Base-by-base conservation (phyloP, 2,888 invertebrate genomes). In the Hipparchia semele region DNA sequence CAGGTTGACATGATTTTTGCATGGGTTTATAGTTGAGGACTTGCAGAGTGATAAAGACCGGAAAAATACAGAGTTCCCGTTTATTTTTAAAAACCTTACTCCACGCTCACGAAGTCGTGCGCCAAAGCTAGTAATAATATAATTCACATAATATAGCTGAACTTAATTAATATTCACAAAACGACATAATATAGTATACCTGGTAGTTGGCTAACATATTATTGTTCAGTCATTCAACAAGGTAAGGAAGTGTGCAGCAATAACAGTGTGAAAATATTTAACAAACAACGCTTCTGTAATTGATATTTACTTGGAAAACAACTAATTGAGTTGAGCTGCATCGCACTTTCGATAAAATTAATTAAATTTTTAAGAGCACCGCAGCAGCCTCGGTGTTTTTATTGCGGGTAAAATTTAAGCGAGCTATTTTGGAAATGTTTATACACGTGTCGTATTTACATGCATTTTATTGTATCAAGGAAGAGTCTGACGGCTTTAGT, bases 311-410 rank as follows among this genome's bases (percentile, higher is more conserved):
- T 85, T 85, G 74, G 69, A 86, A 86, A 87, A 76, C 82, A 86
- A 85, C 85, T 86, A 89, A 90, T 88, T 89, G 87, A 86, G 87
- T 86, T 84, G 84, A 83, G 81, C 81, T 81, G 83, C 82, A 83
- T 82, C 85, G 84, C 81, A 80, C 82, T 81, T 84, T 82, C 85
- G 86, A 85, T 86, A 84, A 85, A 76, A 78, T 80, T 80, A 82
- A 86, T 90, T 89, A 87, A 88, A 86, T 82, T 83, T 83, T 80
- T 78, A 80, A 81, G 81, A 80, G 82, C 80, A 76, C 62, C 79
- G 77, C 77, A 79, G 78, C 82, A 78, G 77, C 75, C 78, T 80
- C 82, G 80, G 84, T 77, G 76, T 83, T 86, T 83, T 86, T 84
- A 88, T 83, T 76, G 84, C 80, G 83, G 79, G 86, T 88, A 87